Conservation (phyloP, 2,888 invertebrate species). For the Drosophila ochracea region DNA sequence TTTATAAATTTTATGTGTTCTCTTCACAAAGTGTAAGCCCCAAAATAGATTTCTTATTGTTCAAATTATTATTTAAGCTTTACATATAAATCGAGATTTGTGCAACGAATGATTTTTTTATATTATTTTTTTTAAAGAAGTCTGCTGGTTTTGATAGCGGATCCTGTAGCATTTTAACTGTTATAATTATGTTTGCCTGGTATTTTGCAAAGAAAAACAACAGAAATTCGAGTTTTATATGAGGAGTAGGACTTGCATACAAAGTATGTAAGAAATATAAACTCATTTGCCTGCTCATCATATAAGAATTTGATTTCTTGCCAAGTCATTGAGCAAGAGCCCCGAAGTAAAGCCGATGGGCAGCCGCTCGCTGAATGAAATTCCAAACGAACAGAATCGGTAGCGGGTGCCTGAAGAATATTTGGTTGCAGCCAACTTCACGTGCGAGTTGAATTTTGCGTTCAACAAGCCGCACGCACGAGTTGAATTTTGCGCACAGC, state of each 20-base stretch:
- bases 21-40: constrained; percentile 22
- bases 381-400: neutral
- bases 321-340: neutral
- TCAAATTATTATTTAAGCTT: constrained; percentile 28
- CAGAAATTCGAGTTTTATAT: neutral
- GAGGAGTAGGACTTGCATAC: neutral
- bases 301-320: neutral
- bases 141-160: neutral
- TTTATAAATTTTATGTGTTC: constrained; percentile 31
- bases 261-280: neutral
- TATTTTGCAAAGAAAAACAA: neutral
- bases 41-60: constrained; percentile 27
- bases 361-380: neutral
- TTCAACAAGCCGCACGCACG: neutral
- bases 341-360: neutral
- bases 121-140: neutral
- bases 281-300: neutral
- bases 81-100: constrained; percentile 36
- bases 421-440: neutral
- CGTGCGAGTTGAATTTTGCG: neutral
- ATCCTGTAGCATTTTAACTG: neutral
- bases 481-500: neutral
- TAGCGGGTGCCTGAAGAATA: neutral
- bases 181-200: neutral
- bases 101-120: constrained; percentile 22